Evolutionary conservation across 2,888 invertebrate genomes (phyloP).

Genomic region (Hedya salicella): DNA sequence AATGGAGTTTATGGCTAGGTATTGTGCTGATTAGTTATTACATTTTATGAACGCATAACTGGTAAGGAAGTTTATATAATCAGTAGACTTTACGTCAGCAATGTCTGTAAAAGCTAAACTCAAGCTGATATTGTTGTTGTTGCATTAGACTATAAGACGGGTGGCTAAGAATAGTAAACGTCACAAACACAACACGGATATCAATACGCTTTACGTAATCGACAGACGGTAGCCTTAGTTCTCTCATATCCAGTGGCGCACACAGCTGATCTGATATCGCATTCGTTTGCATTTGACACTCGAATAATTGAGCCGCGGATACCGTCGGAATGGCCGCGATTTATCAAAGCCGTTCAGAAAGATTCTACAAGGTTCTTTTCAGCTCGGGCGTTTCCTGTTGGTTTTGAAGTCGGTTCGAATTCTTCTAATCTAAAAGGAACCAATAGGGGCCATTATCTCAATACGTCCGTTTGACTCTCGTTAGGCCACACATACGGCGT

Average conservation of each 20-base stretch:
- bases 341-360: conserved; percentile 20
- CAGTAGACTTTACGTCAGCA: no score
- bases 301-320: conserved; percentile 13
- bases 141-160: no score
- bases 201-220: not conserved
- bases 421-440: not conserved
- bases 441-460: not conserved
- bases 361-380: conserved; percentile 15
- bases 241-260: not conserved
- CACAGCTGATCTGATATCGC: not conserved
- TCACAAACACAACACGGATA: not conserved
- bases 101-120: no score
- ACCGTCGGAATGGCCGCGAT: conserved; percentile 7
- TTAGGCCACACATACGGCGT: not conserved
- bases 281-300: conserved; percentile 25
- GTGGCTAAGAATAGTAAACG: not conserved
- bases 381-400: not conserved
- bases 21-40: no score
- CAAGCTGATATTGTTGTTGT: no score
- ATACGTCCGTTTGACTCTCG: not conserved
- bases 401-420: conserved; percentile 5
- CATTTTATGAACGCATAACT: no score
- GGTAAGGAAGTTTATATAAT: no score
- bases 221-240: not conserved
- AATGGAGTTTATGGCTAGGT: no score